These are phyloP conservation scores for Pyrgus malvae DNA, from an alignment of 2,888 invertebrate genomes.

Conservation along the genomic window DNA sequence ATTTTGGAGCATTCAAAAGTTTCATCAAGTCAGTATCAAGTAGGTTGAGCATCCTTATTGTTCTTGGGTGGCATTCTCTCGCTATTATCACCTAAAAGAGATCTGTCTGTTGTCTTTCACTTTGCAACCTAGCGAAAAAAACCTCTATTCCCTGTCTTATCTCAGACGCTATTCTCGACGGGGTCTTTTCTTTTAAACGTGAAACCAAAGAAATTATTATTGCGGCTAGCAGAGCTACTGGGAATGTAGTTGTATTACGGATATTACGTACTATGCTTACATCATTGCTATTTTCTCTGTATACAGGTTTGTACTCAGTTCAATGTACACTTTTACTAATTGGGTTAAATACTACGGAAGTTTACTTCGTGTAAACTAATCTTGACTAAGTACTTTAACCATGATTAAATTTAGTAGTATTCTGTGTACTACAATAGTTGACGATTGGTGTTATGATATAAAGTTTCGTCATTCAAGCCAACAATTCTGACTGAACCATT, in stretches of 20 bases:
- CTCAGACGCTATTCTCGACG: slow-evolving; percentile 30
- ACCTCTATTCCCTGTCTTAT: slow-evolving; percentile 47
- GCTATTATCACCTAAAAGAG: slow-evolving; percentile 58
- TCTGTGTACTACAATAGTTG: too few relatives aligned
- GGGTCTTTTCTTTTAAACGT: not conserved
- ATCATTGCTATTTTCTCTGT: too few relatives aligned
- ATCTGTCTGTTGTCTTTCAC: slow-evolving; percentile 54
- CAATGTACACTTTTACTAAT: too few relatives aligned
- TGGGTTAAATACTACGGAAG: too few relatives aligned
- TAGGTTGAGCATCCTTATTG: slow-evolving; percentile 55
- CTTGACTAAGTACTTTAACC: too few relatives aligned
- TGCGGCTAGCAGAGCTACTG: not conserved
- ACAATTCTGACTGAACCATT: slow-evolving; percentile 37
- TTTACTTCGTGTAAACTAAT: too few relatives aligned
- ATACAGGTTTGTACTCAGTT: too few relatives aligned
- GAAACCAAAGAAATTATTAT: not conserved
- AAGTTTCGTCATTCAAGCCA: slow-evolving; percentile 32
- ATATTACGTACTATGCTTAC: slow-evolving; percentile 32
- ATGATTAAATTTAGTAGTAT: too few relatives aligned
- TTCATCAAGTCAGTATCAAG: slow-evolving; percentile 58
- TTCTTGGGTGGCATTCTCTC: slow-evolving; percentile 51
- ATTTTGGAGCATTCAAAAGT: slow-evolving; percentile 44
- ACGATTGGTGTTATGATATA: too few relatives aligned
- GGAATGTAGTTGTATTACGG: too few relatives aligned
- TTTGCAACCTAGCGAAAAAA: slow-evolving; percentile 45